A percentile compares a stretch with the other conserved stretches of the same genome.
Evolutionary conservation across 1,140 invertebrate species (phyloP).

Genomic region (Oryctes rhinoceros): DNA sequence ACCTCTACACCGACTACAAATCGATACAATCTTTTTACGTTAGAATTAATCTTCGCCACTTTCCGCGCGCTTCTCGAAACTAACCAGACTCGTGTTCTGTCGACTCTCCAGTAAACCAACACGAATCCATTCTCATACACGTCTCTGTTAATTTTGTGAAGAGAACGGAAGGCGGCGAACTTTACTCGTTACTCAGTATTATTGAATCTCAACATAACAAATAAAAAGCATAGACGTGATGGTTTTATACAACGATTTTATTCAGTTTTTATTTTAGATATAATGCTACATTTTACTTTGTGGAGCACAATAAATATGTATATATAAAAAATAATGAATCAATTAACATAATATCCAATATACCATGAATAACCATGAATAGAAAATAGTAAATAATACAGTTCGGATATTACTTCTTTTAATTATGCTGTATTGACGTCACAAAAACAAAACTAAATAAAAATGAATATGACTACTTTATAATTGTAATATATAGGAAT

Average conservation of each 20-base stretch:
- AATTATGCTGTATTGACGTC: neutral
- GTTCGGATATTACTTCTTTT: neutral
- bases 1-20: too few relatives aligned
- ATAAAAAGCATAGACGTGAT: neutral
- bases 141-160: too few relatives aligned
- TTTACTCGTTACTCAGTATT: too few relatives aligned
- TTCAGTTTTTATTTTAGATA: neutral
- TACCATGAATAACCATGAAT: neutral
- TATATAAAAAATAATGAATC: conserved; percentile 25
- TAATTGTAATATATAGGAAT: conserved; percentile 7
- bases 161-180: too few relatives aligned
- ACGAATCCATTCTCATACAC: too few relatives aligned
- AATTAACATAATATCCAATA: neutral
- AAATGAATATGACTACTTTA: neutral
- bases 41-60: too few relatives aligned
- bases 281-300: neutral
- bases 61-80: too few relatives aligned
- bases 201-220: too few relatives aligned
- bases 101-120: too few relatives aligned
- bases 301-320: conserved; percentile 5
- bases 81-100: too few relatives aligned
- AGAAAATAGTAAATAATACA: conserved; percentile 20
- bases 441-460: neutral
- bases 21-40: too few relatives aligned
- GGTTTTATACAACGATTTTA: conserved; percentile 7